Conservation (phyloP, 2,113 vertebrate genomes). For the Polypterus bichir region DNA sequence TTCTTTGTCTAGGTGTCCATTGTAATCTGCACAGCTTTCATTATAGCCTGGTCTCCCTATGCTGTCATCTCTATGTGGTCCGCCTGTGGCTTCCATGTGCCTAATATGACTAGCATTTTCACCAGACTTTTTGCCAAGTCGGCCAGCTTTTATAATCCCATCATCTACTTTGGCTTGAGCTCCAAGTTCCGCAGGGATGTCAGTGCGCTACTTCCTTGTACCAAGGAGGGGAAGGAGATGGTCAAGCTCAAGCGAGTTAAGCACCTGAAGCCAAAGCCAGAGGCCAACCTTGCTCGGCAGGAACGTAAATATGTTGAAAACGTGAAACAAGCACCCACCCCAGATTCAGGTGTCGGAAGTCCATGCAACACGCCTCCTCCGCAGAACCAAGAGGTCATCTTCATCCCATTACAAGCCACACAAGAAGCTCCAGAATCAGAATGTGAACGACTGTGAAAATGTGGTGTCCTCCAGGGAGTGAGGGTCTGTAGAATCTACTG, state of each 20-base stretch:
- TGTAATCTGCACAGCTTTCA: slow-evolving; percentile 64
- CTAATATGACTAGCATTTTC: slow-evolving; percentile 59
- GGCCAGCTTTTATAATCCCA: slow-evolving; percentile 64
- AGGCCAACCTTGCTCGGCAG: slow-evolving; percentile 27
- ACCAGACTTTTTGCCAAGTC: slow-evolving; percentile 66
- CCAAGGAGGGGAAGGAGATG: slow-evolving; percentile 40
- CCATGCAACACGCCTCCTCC: slow-evolving; percentile 40
- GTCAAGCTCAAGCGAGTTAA: slow-evolving; percentile 55
- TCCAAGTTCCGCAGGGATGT: slow-evolving; percentile 63
- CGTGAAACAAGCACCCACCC: slow-evolving; percentile 25
- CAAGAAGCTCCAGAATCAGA: slow-evolving; percentile 46
- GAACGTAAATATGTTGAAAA: slow-evolving; percentile 29
- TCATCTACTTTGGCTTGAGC: slow-evolving; percentile 72
- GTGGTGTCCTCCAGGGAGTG: too few species aligned
- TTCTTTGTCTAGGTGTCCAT: slow-evolving; percentile 48
- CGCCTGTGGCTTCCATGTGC: slow-evolving; percentile 52
- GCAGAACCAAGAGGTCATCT: slow-evolving; percentile 37
- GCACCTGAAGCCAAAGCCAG: slow-evolving; percentile 48
- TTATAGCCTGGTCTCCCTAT: slow-evolving; percentile 62
- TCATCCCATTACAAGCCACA: slow-evolving; percentile 27
- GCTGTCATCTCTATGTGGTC: slow-evolving; percentile 71
- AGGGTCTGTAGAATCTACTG: too few species aligned
- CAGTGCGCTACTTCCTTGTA: slow-evolving; percentile 44
- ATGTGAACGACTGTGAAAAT: slow-evolving; percentile 49
- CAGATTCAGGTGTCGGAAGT: slow-evolving; percentile 46